Evolutionary conservation across 2,888 invertebrate species (phyloP), one percentile per base, ranked within the genome.

Genomic region (Ypsolopha sequella): DNA sequence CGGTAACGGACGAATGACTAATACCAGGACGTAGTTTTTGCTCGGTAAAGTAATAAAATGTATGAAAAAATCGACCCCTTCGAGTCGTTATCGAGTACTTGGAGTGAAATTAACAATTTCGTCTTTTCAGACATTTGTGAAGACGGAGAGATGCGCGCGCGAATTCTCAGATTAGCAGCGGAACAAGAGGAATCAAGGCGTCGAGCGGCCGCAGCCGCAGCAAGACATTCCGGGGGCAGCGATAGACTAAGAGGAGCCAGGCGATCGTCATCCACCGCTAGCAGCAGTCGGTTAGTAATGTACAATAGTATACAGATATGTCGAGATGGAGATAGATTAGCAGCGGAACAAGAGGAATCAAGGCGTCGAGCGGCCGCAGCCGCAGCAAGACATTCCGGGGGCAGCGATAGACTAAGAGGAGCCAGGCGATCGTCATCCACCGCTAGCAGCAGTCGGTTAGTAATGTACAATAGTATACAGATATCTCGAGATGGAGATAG

Each of bases 81-180:
- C n/a, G n/a, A n/a, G n/a, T n/a, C n/a, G n/a, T n/a, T n/a, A n/a
- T n/a, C n/a, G n/a, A n/a, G n/a, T n/a, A n/a, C n/a, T n/a, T n/a
- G n/a, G n/a, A n/a, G 24, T 24, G 24, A 39, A n/a, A 3, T 39
- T 6, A 39, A 9, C 10, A 46, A 36, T 48, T 46, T 58, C 62
- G 52, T 48, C 3, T 35, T 33, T 59, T 1, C 60, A 96, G 98
- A 98, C 77, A 97, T 98, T 63, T 98, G 97, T 74, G 98, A 98
- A 76, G 98, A 98, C 80, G 93, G 94, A 0, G 98, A 98, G 77
- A 91, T 98, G 66, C 92, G 96, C 57, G 95, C 94, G 62, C 91
- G 97, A 58, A 96, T 98, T 59, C 84, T 94, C 56, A 94, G 97
- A 64, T 81, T 98, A 53, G 93, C 93, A 67, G 94, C 92, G 8